Evolutionary conservation across 2,888 invertebrate genomes (phyloP), one percentile per base, ranked within the genome.

Genomic region (Bursaphelenchus okinawaensis): DNA sequence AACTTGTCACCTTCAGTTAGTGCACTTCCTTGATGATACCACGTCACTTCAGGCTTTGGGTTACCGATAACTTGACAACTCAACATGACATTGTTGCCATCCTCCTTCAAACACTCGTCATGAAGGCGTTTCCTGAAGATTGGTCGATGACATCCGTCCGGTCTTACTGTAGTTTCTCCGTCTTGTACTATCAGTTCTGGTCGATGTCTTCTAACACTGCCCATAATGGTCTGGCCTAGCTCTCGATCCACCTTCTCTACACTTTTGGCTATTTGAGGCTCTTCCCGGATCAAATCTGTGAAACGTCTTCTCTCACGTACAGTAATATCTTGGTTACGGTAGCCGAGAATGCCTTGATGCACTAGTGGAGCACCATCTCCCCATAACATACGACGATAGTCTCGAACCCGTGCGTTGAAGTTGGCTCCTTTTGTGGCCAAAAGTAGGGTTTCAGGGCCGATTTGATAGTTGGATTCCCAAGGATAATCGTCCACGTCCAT

Each of bases 371-470:
- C 69, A 22, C 75, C 76, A 51, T 80, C 76, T 52, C 82, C 82
- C 74, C 76, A 81, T 26, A 81, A 69, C 29, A 72, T 71, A 7
- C 74, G 71, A 0, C 76, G 70, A 63, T 78, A 78, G 66, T 82
- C 81, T 20, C 82, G 72, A 20, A 84, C 80, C 22, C 84, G 76
- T 4, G 82, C 91, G n/a, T 95, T 93, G 87, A 96, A 94, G 83
- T 90, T 89, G 0, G 92, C 90, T 85, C 95, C 95, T 61, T 93
- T 88, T 20, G 94, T 87, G 83, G 95, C 95, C 52, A 96, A 87
- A 7, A 96, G 86, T 84, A 95, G 93, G 0, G 95, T 94, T 83
- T 96, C 95, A 0, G 94, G 94, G 0, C 96, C 95, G 84, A 91
- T 90, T 86, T 94, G 93, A 85, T 75, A 74, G 63, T 63, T 54